Percentiles rank a stretch among this genome's conserved stretches.
These are phyloP conservation scores for Sebastes paucispinis DNA, from an alignment of 2,797 vertebrate genomes.

Conservation along the genomic window DNA sequence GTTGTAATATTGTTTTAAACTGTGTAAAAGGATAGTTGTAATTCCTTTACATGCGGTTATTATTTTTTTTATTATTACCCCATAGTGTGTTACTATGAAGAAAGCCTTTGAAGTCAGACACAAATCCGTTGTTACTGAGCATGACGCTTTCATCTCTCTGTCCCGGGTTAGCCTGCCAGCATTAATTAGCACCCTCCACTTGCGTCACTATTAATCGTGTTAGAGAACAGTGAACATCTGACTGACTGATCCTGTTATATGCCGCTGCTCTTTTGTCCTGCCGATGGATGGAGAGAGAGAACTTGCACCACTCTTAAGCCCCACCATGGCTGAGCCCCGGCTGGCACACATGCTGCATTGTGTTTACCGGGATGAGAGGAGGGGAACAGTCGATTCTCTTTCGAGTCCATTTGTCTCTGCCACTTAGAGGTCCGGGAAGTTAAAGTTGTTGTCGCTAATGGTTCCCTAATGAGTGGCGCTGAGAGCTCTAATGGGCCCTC, in stretches of 20 bases:
- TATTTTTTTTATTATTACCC: background rate
- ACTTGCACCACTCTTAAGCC: constrained; percentile 7
- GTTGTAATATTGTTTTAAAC: background rate
- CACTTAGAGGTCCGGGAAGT: constrained; percentile 63
- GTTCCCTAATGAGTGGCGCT: constrained; percentile 60
- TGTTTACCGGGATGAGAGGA: constrained; percentile 37
- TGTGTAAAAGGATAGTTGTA: background rate
- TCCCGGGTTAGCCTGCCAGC: constrained; percentile 33
- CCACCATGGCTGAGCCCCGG: background rate
- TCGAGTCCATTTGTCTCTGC: constrained; percentile 64
- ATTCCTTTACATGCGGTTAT: background rate
- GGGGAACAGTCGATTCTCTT: constrained; percentile 33
- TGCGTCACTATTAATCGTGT: constrained; percentile 69
- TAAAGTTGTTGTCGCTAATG: constrained; percentile 73
- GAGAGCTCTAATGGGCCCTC: constrained; percentile 69
- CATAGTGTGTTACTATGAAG: background rate
- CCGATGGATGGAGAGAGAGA: constrained; percentile 20
- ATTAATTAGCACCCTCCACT: constrained; percentile 52
- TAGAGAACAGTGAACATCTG: constrained; percentile 51
- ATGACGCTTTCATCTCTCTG: constrained; percentile 13
- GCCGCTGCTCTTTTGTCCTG: constrained; percentile 58
- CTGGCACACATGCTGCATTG: constrained; percentile 56
- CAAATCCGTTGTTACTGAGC: constrained; percentile 36
- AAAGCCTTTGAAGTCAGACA: constrained; percentile 8
- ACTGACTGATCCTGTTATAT: constrained; percentile 61